These are phyloP conservation scores for Phoeniculus purpureus DNA, from an alignment of 2,797 vertebrate genomes.

Conservation along the genomic window DNA sequence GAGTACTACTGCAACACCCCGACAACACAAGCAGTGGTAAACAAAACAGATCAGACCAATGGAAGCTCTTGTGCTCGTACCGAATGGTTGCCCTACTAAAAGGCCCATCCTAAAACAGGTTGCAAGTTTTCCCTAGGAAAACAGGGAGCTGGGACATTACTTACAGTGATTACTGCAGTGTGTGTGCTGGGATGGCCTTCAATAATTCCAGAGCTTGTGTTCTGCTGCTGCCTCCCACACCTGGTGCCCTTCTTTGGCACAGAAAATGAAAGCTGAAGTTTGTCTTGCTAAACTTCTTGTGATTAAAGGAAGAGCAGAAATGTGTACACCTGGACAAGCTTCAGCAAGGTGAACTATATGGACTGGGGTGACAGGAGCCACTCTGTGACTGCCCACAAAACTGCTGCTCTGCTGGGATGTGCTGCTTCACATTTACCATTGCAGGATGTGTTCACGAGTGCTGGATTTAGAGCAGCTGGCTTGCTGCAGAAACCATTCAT, in stretches of 20 bases:
- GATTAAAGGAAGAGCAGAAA: not conserved
- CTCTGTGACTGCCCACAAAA: not conserved
- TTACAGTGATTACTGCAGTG: not conserved
- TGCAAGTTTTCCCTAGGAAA: not conserved
- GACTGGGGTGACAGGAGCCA: not conserved
- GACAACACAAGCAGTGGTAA: not conserved
- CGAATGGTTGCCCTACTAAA: not conserved
- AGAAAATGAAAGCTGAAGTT: not conserved
- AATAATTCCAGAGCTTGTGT: not conserved
- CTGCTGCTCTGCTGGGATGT: not conserved
- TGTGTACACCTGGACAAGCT: not conserved
- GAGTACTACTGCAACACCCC: not conserved
- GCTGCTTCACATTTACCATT: not conserved
- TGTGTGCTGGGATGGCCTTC: not conserved
- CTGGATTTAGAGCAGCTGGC: not conserved
- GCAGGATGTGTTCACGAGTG: rapidly evolving
- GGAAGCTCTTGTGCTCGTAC: rapidly evolving
- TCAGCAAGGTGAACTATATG: not conserved
- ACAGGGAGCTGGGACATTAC: rapidly evolving
- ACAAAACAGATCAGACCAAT: not conserved
- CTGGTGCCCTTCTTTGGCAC: not conserved
- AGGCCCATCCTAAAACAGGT: rapidly evolving
- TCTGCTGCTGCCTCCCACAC: not conserved
- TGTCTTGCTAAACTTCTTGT: not conserved
- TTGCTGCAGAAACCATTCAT: not conserved